Evolutionary conservation across 1,140 invertebrate genomes (phyloP), one percentile per base, ranked within the genome.

Genomic region (Phocides pigmalion): DNA sequence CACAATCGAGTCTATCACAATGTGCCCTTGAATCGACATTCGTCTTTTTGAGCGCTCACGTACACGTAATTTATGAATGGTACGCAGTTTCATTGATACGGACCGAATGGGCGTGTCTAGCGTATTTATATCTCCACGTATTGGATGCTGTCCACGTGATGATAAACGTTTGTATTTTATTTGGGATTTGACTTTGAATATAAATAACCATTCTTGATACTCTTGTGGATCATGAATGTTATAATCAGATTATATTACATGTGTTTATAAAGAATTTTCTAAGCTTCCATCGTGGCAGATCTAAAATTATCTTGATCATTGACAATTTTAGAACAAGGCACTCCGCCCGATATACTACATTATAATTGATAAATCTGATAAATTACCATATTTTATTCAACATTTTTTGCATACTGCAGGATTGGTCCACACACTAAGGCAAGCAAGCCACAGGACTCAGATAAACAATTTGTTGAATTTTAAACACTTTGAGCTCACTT

Each of bases 21-120:
- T 5, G 70, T 54, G 83, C 79, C 83, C 83, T 86, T 86, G 83
- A 58, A 35, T 42, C 67, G 61, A 78, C 76, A 75, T 79, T 73
- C 61, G 78, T 65, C 37, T 42, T 68, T 65, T 73, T 74, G 72
- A 63, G 71, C 66, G 77, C 72, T 70, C 73, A 68, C 59, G 53
- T 58, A 58, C 32, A 58, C 61, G 54, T 67, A 74, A 72, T 74
- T 71, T 70, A 81, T 80, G 79, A 81, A 81, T 79, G 76, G 62
- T 66, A 70, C 72, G 66, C 72, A 71, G 63, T 68, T 75, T 70
- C 74, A 79, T 81, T 79, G 72, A 77, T 73, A 77, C 47, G 16
- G 56, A 39, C 39, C 44, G 62, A 72, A 71, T 62, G 66, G 79
- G 74, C 70, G 77, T 74, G 76, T 70, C 70, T 41, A 20, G 37